Evolutionary conservation across 2,888 invertebrate species (phyloP).

Genomic region (Heliconius hortense): DNA sequence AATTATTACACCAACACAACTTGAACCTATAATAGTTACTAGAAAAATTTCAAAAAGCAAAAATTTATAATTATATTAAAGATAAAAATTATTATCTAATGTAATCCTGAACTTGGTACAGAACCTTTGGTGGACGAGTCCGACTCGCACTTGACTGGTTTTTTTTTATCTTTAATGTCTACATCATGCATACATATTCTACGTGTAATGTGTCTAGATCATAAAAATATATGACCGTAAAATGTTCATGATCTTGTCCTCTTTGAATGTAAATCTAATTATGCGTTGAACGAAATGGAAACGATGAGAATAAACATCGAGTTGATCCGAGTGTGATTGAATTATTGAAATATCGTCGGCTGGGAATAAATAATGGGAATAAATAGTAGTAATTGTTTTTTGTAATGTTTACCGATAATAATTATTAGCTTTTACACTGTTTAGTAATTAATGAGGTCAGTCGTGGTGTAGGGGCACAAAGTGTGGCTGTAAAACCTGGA

Average conservation of each 20-base stretch:
- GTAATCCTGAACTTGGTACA: too few relatives aligned
- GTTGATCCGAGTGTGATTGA: slow-evolving; percentile 11
- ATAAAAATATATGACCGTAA: slow-evolving; percentile 42
- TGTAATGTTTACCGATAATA: not conserved
- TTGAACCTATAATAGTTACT: too few relatives aligned
- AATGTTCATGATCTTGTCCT: slow-evolving; percentile 39
- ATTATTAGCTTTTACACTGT: too few relatives aligned
- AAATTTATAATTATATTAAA: too few relatives aligned
- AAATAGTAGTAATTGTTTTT: not conserved
- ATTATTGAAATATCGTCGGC: not conserved
- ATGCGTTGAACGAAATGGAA: slow-evolving; percentile 6
- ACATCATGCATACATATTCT: not conserved
- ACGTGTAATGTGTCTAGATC: slow-evolving; percentile 26
- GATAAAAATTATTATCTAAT: too few relatives aligned
- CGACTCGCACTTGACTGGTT: too few relatives aligned
- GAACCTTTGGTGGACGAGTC: too few relatives aligned
- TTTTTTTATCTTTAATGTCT: not conserved
- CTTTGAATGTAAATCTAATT: slow-evolving; percentile 20
- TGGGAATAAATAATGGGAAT: not conserved
- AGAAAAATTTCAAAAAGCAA: too few relatives aligned
- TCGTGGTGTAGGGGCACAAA: too few relatives aligned
- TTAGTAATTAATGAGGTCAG: too few relatives aligned
- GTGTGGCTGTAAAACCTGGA: too few relatives aligned
- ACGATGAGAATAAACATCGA: not conserved
- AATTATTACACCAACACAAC: too few relatives aligned